Percentiles rank a stretch among this genome's conserved stretches.
These are phyloP conservation scores for Trissolcus japonicus DNA, from an alignment of 2,888 invertebrate genomes.

Conservation along the genomic window DNA sequence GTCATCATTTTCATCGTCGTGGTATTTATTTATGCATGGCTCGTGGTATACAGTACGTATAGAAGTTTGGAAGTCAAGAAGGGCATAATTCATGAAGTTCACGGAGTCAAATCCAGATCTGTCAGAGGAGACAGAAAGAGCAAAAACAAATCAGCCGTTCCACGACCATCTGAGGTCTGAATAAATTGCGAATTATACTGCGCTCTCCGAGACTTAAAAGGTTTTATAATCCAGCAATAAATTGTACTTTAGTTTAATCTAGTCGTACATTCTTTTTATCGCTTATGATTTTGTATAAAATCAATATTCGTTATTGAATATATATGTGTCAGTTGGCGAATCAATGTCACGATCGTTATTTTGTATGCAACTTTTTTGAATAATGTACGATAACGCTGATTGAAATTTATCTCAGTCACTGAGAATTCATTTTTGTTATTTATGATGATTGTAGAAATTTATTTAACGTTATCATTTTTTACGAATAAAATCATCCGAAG, in stretches of 20 bases:
- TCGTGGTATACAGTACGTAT: slow-evolving; percentile 76
- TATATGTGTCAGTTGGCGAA: too few species aligned
- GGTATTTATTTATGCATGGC: slow-evolving; percentile 72
- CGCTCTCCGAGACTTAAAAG: background rate
- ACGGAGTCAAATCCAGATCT: slow-evolving; percentile 60
- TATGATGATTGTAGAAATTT: too few species aligned
- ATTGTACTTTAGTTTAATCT: slow-evolving; percentile 2
- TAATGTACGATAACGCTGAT: too few species aligned
- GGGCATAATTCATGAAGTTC: slow-evolving; percentile 71
- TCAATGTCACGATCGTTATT: too few species aligned
- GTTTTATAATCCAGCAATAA: background rate
- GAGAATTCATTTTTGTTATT: too few species aligned
- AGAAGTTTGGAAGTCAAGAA: slow-evolving; percentile 72
- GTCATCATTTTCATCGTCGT: slow-evolving; percentile 64
- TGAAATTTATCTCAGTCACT: too few species aligned
- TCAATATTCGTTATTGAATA: too few species aligned
- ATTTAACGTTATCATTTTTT: too few species aligned
- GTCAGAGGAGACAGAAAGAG: slow-evolving; percentile 41
- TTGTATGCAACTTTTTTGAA: too few species aligned
- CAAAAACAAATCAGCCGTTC: slow-evolving; percentile 47
- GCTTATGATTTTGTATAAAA: background rate
- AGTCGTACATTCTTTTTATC: too few species aligned
- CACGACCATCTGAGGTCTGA: slow-evolving; percentile 60
- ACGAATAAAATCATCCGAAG: too few species aligned
- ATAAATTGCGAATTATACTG: background rate